These are phyloP conservation scores for Sanderia malayensis DNA, from an alignment of 30 jellyfish, hydroid and myxozoan genomes.

Conservation along the genomic window DNA sequence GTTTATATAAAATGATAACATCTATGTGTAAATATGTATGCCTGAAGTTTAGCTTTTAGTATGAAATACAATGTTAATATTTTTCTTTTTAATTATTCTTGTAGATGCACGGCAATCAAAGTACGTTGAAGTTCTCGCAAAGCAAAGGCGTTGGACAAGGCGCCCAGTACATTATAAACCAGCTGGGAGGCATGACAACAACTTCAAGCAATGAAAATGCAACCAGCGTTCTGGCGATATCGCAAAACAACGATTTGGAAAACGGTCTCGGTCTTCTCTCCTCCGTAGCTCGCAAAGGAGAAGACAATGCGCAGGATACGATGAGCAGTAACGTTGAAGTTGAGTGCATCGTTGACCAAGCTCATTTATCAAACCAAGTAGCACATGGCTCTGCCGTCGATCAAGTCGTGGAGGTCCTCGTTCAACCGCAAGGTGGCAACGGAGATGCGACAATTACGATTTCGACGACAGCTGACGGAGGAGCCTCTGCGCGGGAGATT, in stretches of 20 bases:
- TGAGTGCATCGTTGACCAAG: conserved; percentile 88
- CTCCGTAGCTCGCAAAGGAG: conserved; percentile 97
- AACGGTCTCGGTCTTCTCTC: conserved; percentile 96
- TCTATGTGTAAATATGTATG: no score
- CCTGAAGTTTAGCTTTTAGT: no score
- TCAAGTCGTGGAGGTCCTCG: conserved; percentile 97
- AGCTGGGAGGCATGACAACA: conserved; percentile 62
- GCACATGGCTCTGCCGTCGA: conserved; percentile 63
- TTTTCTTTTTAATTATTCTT: no score
- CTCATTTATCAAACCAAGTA: conserved; percentile 51
- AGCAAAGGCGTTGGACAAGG: conserved; percentile 42
- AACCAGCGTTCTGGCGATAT: conserved; percentile 35
- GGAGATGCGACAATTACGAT: conserved; percentile 62
- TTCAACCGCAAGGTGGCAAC: conserved; percentile 80
- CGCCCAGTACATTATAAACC: conserved; percentile 60
- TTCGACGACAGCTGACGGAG: conserved; percentile 62
- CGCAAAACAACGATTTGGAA: conserved; percentile 58
- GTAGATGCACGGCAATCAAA: conserved; percentile 33
- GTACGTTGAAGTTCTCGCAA: conserved; percentile 29
- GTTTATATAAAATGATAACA: no score
- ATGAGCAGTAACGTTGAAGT: conserved; percentile 87
- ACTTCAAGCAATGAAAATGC: conserved; percentile 50
- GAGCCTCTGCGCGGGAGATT: no score
- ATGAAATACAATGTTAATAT: no score
- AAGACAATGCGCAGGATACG: conserved; percentile 34